A percentile compares a stretch with the other conserved stretches of the same genome.
Evolutionary conservation across 1,140 invertebrate species (phyloP).

Genomic region (Tigriopus japonicus): DNA sequence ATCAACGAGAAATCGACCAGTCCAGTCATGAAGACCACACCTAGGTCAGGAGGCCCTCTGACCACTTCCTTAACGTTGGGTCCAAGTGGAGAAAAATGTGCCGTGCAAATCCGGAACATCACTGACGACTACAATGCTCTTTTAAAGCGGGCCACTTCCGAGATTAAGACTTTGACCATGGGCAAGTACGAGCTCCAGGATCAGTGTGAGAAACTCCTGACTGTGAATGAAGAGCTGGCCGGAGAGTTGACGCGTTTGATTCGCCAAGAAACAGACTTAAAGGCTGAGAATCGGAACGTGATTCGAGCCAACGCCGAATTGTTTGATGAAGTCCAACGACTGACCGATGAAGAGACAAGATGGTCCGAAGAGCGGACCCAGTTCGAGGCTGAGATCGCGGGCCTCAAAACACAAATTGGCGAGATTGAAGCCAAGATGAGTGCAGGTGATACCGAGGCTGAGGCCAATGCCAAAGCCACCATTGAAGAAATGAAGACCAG

Average conservation of each 20-base stretch:
- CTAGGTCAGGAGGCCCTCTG: no score
- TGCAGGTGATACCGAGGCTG: neutral
- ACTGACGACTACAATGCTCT: neutral
- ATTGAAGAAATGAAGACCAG: neutral
- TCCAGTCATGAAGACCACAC: neutral
- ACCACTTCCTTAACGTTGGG: no score
- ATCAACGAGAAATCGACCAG: neutral
- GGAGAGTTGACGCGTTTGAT: neutral
- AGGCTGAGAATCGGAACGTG: neutral
- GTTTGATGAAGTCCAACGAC: slow-evolving; percentile 1
- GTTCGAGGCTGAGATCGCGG: neutral
- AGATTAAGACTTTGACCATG: neutral
- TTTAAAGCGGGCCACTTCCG: neutral
- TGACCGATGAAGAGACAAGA: neutral
- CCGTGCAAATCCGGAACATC: neutral
- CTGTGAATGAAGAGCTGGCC: slow-evolving; percentile 5
- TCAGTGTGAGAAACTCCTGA: slow-evolving; percentile 1
- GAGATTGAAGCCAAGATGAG: neutral
- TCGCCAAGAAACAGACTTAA: neutral
- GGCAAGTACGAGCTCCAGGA: neutral
- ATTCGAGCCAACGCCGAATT: slow-evolving; percentile 3
- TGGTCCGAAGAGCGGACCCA: neutral
- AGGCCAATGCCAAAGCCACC: neutral
- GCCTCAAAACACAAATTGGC: neutral
- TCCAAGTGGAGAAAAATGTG: neutral